Evolutionary conservation across 2,113 vertebrate species (phyloP).

Genomic region (Lamprologus lemairii): DNA sequence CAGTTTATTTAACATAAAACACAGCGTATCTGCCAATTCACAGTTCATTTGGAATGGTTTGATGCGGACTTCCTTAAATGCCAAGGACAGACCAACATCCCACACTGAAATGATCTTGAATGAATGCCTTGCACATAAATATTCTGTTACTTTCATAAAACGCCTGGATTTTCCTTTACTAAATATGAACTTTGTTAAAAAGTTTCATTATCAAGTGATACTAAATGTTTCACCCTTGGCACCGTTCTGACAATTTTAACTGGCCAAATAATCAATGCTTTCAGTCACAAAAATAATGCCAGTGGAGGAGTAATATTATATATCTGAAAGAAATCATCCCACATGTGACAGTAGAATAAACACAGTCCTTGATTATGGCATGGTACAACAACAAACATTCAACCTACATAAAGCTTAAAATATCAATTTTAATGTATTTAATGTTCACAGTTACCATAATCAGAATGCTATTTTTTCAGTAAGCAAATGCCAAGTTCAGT

Average conservation of each 20-base stretch:
- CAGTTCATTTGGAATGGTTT: not conserved
- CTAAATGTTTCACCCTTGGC: not conserved
- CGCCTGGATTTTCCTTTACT: not conserved
- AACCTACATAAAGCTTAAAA: not conserved
- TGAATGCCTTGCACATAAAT: not conserved
- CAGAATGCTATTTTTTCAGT: not conserved
- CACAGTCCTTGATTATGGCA: not conserved
- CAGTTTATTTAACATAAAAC: not conserved
- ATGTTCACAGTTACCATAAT: not conserved
- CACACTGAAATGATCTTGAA: not conserved
- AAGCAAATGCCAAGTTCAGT: not conserved
- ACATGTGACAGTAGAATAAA: not conserved
- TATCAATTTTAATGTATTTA: not conserved
- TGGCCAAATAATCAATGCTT: not conserved
- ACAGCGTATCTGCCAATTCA: not conserved
- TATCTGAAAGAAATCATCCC: not conserved
- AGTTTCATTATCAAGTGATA: not conserved
- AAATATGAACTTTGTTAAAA: not conserved
- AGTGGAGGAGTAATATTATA: not conserved
- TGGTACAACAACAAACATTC: not conserved
- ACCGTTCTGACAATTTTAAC: not conserved
- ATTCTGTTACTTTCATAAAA: not conserved
- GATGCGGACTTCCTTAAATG: not conserved
- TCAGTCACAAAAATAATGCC: not conserved
- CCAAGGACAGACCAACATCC: slow-evolving; percentile 1